A percentile compares a stretch with the other conserved stretches of the same genome.
Evolutionary conservation across 2,113 vertebrate genomes (phyloP).

Genomic region (Oxyruncus cristatus): DNA sequence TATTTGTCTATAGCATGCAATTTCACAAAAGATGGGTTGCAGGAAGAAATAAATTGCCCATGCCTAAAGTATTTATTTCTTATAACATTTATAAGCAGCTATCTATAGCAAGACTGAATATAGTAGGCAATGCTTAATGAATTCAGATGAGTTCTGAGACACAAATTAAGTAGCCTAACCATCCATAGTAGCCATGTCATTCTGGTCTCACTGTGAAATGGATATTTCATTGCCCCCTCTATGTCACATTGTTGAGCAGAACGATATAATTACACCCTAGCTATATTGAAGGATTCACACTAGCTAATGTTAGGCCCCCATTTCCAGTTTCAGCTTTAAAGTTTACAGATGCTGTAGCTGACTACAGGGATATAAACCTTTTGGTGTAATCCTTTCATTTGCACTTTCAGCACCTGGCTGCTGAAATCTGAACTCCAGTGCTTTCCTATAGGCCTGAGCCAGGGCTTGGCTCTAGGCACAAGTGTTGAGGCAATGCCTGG

Average conservation of each 20-base stretch:
- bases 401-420: background rate
- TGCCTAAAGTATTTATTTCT: conserved; percentile 31
- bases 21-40: background rate
- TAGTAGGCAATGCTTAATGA: conserved; percentile 32
- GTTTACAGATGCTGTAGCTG: background rate
- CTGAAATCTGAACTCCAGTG: background rate
- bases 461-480: background rate
- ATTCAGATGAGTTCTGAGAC: conserved; percentile 49
- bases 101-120: conserved; percentile 5
- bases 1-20: background rate
- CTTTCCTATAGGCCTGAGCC: background rate
- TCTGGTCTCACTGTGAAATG: conserved; percentile 9
- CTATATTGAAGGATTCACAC: background rate
- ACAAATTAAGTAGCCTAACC: conserved; percentile 60
- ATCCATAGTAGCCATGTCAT: conserved; percentile 37
- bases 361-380: background rate
- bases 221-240: conserved; percentile 49
- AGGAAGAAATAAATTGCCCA: background rate
- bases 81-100: conserved; percentile 38
- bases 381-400: background rate
- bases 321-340: background rate
- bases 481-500: background rate
- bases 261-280: conserved; percentile 12
- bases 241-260: conserved; percentile 23
- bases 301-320: background rate